Percentiles rank a stretch among this genome's conserved stretches.
Evolutionary conservation across 1,140 invertebrate genomes (phyloP).

Genomic region (Diorhabda carinulata): DNA sequence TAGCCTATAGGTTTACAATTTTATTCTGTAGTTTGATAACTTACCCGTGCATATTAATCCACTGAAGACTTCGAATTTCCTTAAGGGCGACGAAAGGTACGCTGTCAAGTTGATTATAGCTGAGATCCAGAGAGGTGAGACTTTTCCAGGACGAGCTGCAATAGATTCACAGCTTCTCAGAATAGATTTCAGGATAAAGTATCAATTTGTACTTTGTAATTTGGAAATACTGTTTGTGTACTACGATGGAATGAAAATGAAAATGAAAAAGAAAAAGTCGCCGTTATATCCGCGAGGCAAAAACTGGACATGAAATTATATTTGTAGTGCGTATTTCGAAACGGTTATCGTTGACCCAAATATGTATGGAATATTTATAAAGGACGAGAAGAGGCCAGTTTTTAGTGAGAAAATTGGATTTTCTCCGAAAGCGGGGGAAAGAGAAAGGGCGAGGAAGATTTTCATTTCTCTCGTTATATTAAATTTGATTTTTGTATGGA

Average conservation of each 20-base stretch:
- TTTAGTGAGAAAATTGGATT: not conserved
- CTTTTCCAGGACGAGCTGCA: constrained; percentile 58
- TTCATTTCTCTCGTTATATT: constrained; percentile 8
- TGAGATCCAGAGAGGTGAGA: constrained; percentile 66
- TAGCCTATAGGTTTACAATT: not conserved
- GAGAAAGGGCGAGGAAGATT: not conserved
- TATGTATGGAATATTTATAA: constrained; percentile 1
- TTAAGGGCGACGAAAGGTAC: constrained; percentile 62
- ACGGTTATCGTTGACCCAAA: not conserved
- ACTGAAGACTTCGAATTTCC: constrained; percentile 63
- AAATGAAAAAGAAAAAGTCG: too few species aligned
- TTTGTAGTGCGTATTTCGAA: not conserved
- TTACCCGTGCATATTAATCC: constrained; percentile 72
- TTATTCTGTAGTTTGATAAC: constrained; percentile 7
- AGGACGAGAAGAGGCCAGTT: constrained; percentile 1
- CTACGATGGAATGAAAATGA: too few species aligned
- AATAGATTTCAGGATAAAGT: too few species aligned
- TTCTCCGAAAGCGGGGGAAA: not conserved
- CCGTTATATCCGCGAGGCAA: too few species aligned
- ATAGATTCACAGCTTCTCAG: constrained; percentile 34
- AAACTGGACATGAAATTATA: not conserved
- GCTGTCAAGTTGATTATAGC: constrained; percentile 67
- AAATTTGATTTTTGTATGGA: constrained; percentile 21
- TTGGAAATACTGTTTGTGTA: too few species aligned
- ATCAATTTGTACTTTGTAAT: too few species aligned